Base-by-base conservation (phyloP, 2,888 invertebrate genomes). In the Eulithis testata region DNA sequence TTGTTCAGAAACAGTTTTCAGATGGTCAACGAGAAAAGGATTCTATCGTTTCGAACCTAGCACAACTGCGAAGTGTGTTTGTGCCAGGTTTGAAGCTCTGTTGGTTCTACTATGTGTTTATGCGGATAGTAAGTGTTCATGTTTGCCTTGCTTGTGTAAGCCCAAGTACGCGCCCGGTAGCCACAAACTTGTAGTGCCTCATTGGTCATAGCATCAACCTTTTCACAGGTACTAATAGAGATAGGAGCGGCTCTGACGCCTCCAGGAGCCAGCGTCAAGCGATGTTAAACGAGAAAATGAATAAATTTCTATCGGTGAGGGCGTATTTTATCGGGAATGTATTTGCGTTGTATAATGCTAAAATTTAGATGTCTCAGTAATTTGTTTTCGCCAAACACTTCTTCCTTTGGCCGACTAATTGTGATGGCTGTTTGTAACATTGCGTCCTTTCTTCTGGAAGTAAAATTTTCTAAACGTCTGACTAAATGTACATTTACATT, bases 301-400 rank as follows among this genome's bases (percentile, higher is more conserved):
- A 97, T 96, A 97, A 97, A 92, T 98, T 97, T 94, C 94, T 97
- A 94, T 97, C 97, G 97, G 98, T 98, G 96, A 95, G 85, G 87
- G 83, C 85, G 86, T 82, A 76, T 83, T 85, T 83, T 81, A 79
- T 80, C 82, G 86, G 87, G 84, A 80, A 79, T 73, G 72, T 70
- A 62, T 71, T 72, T 72, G 73, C 73, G 72, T 72, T 73, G 73
- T 73, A 73, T 65, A 72, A 69, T 73, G 73, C 73, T 73, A 63
- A 69, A 83, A 80, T 79, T 81, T 91, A 89, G 89, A 87, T 90
- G 90, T 90, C 83, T 87, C 84, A 83, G 80, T 88, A 84, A 84
- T 80, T 84, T 84, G 81, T 86, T 86, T 85, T 80, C 81, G 82
- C 81, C 82, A 81, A 80, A 81, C 82, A 84, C 86, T 89, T 89